phyloP scores from a whole-genome alignment of 2,113 vertebrate genomes.

The Addax nasomaculatus region DNA sequence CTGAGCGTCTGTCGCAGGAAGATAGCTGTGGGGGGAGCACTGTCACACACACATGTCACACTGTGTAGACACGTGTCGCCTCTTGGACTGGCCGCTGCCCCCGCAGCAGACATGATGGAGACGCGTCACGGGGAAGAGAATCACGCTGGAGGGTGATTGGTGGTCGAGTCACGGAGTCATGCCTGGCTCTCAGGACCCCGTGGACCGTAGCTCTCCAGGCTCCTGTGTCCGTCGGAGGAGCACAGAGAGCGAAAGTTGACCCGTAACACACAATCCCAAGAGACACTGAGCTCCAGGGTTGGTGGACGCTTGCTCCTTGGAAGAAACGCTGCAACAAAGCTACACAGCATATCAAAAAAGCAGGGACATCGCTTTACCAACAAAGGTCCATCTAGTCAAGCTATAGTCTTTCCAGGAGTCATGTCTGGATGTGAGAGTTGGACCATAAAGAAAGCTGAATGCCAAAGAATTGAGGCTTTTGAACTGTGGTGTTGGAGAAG shows the following conservation, averaged over 20 bases:
- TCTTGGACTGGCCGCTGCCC: rapidly evolving
- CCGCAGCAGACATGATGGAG: background rate
- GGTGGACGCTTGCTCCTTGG: background rate
- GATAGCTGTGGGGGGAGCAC: rapidly evolving
- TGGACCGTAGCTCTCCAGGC: background rate
- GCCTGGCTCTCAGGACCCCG: rapidly evolving
- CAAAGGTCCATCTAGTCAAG: background rate
- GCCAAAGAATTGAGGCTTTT: background rate
- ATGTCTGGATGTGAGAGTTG: rapidly evolving
- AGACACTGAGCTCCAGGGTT: background rate
- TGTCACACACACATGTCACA: background rate
- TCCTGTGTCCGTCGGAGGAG: background rate
- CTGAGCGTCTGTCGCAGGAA: rapidly evolving
- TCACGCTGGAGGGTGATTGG: rapidly evolving
- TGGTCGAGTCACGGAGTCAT: background rate
- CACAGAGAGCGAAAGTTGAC: rapidly evolving
- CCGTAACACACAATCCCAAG: background rate
- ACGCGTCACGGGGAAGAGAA: rapidly evolving
- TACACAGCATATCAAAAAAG: background rate
- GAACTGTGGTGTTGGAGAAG: background rate
- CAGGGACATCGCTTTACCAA: background rate
- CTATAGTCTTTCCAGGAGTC: rapidly evolving
- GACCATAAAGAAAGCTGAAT: rapidly evolving
- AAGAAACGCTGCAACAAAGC: rapidly evolving
- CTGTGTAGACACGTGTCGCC: background rate